phyloP scores from a whole-genome alignment of 2,113 vertebrate species.

The Macaca nemestrina region DNA sequence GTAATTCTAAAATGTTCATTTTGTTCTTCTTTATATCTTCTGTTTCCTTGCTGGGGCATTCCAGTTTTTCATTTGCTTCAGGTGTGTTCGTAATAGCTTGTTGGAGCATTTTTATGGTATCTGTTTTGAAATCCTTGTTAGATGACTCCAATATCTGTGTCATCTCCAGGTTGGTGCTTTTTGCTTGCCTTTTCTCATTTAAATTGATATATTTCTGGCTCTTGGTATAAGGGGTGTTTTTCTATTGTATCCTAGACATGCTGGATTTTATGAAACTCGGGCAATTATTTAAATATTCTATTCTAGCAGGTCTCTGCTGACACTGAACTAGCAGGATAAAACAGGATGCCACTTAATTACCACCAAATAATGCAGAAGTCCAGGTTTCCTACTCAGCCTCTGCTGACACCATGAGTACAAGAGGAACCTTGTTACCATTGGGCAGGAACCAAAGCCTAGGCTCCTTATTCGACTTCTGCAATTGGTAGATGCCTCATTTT shows the following conservation, averaged over 20 bases:
- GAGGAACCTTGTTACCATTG: background rate
- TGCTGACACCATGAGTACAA: background rate
- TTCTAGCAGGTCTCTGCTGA: background rate
- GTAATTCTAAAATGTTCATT: background rate
- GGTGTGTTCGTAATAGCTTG: background rate
- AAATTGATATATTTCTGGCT: background rate
- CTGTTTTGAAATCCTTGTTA: background rate
- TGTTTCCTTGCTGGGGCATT: background rate
- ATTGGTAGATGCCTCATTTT: background rate
- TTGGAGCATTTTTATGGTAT: background rate
- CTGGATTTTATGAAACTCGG: background rate
- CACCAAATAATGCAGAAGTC: background rate
- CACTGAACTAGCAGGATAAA: background rate
- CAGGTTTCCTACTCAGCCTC: background rate
- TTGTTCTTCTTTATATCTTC: background rate
- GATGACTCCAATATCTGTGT: background rate
- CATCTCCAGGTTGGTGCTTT: background rate
- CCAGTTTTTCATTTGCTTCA: background rate
- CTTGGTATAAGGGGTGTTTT: background rate
- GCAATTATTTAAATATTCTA: background rate
- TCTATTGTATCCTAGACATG: background rate
- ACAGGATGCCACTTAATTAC: background rate
- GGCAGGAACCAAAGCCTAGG: background rate
- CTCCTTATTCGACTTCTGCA: background rate
- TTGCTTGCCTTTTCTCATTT: background rate